Conservation (phyloP, 2,113 vertebrate species). For the Meriones unguiculatus region DNA sequence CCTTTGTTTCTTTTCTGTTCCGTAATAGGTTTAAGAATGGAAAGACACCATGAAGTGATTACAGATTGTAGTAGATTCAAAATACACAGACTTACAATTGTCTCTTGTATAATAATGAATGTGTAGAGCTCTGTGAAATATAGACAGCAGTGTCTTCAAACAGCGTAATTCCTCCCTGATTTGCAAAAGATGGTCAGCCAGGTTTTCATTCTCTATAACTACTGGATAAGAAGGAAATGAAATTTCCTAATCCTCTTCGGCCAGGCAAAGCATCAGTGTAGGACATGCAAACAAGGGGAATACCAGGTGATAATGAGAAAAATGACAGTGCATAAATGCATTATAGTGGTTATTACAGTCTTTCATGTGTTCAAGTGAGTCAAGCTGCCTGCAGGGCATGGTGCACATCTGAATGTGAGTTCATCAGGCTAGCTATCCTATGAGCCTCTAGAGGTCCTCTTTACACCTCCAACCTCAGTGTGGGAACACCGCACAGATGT, state of each 20-base stretch:
- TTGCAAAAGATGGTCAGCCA: background rate
- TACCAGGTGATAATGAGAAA: background rate
- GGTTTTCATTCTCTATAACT: background rate
- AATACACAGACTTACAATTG: accelerated
- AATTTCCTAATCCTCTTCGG: background rate
- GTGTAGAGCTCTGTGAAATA: accelerated
- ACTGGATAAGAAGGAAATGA: background rate
- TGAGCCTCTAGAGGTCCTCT: background rate
- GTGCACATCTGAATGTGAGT: too few relatives aligned
- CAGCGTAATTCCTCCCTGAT: background rate
- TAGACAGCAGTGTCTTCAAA: accelerated
- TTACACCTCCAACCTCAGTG: background rate
- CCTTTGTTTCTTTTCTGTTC: background rate
- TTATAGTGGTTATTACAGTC: background rate
- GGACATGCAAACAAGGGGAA: background rate
- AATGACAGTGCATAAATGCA: background rate
- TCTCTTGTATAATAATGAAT: accelerated
- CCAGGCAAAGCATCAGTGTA: background rate
- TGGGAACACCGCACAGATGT: background rate
- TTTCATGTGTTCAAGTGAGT: too few relatives aligned
- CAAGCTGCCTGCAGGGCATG: background rate
- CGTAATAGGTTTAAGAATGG: background rate
- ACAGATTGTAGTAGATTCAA: background rate
- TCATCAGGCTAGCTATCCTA: background rate
- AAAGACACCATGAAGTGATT: background rate